phyloP scores from a whole-genome alignment of 2,888 invertebrate genomes.

The Blastobasis adustella region DNA sequence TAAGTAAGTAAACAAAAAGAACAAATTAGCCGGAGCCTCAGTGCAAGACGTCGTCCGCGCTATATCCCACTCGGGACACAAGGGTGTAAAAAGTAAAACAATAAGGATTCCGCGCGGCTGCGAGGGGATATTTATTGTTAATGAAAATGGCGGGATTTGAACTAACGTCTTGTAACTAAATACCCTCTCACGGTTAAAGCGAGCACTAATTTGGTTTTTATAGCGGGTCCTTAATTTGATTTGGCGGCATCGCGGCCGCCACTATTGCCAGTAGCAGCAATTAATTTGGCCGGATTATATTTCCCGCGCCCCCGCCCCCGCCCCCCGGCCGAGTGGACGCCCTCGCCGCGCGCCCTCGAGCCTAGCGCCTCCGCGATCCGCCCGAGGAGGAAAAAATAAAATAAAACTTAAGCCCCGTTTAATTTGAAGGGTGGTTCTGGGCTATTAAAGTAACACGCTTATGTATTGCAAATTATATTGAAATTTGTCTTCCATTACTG shows the following conservation, averaged over 20 bases:
- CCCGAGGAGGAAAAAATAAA: constrained; percentile 69
- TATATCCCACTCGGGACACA: constrained; percentile 63
- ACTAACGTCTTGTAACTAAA: constrained; percentile 76
- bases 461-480: constrained; percentile 77
- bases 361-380: constrained; percentile 48
- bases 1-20: constrained; percentile 70
- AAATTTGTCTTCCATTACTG: constrained; percentile 76
- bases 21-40: constrained; percentile 63
- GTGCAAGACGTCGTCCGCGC: constrained; percentile 55
- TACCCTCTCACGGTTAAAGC: constrained; percentile 74
- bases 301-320: constrained; percentile 42
- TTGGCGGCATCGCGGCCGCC: constrained; percentile 72
- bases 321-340: constrained; percentile 33
- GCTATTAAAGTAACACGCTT: constrained; percentile 77
- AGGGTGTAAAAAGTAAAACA: constrained; percentile 76
- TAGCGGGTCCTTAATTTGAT: constrained; percentile 75
- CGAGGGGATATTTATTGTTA: constrained; percentile 75
- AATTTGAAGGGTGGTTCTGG: constrained; percentile 77
- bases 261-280: constrained; percentile 72
- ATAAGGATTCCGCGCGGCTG: constrained; percentile 71
- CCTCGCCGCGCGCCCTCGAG: constrained; percentile 34
- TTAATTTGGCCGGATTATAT: constrained; percentile 75
- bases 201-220: constrained; percentile 77
- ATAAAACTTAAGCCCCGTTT: constrained; percentile 76
- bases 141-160: constrained; percentile 75